A percentile compares a stretch with the other conserved stretches of the same genome.
Conservation (phyloP, 1,140 invertebrate genomes). For the Wasmannia auropunctata region DNA sequence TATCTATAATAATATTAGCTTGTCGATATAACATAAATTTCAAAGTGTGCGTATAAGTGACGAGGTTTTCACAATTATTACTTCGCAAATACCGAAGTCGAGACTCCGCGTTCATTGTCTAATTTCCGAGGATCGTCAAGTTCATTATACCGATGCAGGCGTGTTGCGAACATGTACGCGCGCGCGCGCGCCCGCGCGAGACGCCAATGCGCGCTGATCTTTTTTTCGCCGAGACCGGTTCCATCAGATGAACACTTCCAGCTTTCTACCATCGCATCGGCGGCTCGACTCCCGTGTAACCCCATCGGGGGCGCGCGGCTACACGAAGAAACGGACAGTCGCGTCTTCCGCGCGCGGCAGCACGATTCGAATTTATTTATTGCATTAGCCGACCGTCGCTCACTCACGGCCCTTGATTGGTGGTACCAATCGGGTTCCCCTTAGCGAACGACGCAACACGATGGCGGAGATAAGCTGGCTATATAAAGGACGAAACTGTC, state of each 20-base stretch:
- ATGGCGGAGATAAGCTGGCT: constrained; percentile 14
- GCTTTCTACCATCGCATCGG: constrained; percentile 71
- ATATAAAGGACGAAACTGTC: constrained; percentile 25
- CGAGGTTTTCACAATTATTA: not conserved
- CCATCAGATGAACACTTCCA: constrained; percentile 72
- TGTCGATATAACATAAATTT: not conserved
- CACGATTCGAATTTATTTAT: constrained; percentile 80
- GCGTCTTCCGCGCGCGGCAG: constrained; percentile 66
- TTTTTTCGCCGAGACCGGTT: constrained; percentile 69
- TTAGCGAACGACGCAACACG: constrained; percentile 55
- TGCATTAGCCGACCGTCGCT: constrained; percentile 77
- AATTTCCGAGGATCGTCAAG: constrained; percentile 61
- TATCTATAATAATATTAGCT: not conserved
- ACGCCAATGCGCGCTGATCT: constrained; percentile 61
- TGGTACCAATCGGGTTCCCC: constrained; percentile 71
- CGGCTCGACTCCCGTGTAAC: constrained; percentile 53
- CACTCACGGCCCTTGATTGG: constrained; percentile 74
- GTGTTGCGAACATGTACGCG: constrained; percentile 38
- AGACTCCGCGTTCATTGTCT: constrained; percentile 63
- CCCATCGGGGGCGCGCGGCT: constrained; percentile 43
- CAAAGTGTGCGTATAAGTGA: not conserved
- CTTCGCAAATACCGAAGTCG: not conserved
- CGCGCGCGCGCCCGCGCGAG: constrained; percentile 47
- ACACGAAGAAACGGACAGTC: constrained; percentile 61
- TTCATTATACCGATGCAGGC: constrained; percentile 67